Evolutionary conservation across 1,140 invertebrate species (phyloP).

Genomic region (Drosophila kanapiae): DNA sequence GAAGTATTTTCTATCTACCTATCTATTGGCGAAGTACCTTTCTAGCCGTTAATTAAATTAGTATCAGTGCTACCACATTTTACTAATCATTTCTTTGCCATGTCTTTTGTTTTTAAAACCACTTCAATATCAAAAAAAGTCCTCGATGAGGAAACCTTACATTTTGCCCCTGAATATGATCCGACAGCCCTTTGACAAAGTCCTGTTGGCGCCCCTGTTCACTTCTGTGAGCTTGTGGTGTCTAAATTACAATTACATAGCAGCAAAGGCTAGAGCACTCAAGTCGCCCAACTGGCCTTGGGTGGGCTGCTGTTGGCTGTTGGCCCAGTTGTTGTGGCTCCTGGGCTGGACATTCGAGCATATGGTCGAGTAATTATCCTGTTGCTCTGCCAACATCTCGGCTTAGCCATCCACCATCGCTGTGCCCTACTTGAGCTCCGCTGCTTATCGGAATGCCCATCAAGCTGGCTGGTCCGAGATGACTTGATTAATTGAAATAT

Average conservation of each 20-base stretch:
- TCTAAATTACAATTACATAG: conserved; percentile 78
- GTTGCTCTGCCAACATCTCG: conserved; percentile 70
- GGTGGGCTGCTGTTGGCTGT: conserved; percentile 12
- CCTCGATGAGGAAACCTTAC: too few species aligned
- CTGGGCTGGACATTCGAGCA: conserved; percentile 67
- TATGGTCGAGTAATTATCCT: conserved; percentile 79
- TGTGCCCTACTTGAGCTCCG: conserved; percentile 42
- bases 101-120: too few species aligned
- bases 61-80: too few species aligned
- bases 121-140: background rate
- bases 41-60: too few species aligned
- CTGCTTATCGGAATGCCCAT: conserved; percentile 66
- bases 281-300: conserved; percentile 57
- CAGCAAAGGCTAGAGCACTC: conserved; percentile 40
- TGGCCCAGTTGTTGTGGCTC: conserved; percentile 37
- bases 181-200: background rate
- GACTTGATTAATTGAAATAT: conserved; percentile 62
- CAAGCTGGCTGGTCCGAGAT: conserved; percentile 48
- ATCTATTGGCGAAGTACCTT: too few species aligned
- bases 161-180: conserved; percentile 5
- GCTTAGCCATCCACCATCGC: conserved; percentile 42
- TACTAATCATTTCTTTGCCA: too few species aligned
- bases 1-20: too few species aligned
- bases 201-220: conserved; percentile 5
- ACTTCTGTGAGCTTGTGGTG: conserved; percentile 35